Percentiles rank a stretch among this genome's conserved stretches.
These are phyloP conservation scores for Pristiophorus japonicus DNA, from an alignment of 2,113 vertebrate genomes.

Conservation along the genomic window DNA sequence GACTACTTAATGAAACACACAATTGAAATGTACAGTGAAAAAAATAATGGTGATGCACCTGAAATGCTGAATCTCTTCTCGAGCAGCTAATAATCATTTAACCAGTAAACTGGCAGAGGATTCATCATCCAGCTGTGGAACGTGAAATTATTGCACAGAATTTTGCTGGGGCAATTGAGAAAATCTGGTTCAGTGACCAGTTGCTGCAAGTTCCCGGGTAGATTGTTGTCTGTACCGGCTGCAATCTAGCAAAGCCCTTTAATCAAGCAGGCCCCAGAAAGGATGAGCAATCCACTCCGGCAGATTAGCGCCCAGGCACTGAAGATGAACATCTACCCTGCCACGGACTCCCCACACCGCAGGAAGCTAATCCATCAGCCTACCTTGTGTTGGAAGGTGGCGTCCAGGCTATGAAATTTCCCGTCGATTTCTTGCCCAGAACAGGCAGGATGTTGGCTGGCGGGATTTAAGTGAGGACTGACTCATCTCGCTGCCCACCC, in stretches of 20 bases:
- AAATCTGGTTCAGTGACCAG: neutral
- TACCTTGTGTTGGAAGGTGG: neutral
- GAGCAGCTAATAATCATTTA: neutral
- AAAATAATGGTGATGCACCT: neutral
- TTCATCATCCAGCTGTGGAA: neutral
- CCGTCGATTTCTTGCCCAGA: neutral
- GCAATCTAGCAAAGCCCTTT: neutral
- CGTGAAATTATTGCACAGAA: neutral
- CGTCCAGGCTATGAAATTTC: neutral
- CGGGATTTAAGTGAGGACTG: neutral
- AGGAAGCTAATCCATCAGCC: neutral
- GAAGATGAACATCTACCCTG: neutral
- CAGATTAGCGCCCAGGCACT: neutral
- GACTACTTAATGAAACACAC: neutral
- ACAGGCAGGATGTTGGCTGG: no score
- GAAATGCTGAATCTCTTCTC: neutral
- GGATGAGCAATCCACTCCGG: neutral
- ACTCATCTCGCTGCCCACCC: neutral
- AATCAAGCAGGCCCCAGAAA: neutral
- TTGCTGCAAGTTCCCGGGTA: neutral
- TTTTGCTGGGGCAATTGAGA: neutral
- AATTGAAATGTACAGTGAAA: neutral
- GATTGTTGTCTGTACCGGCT: neutral
- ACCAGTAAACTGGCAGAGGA: neutral
- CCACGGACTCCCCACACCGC: neutral